Evolutionary conservation across 2,797 vertebrate species (phyloP), one percentile per base, ranked within the genome.

Genomic region (Chrysolophus pictus): DNA sequence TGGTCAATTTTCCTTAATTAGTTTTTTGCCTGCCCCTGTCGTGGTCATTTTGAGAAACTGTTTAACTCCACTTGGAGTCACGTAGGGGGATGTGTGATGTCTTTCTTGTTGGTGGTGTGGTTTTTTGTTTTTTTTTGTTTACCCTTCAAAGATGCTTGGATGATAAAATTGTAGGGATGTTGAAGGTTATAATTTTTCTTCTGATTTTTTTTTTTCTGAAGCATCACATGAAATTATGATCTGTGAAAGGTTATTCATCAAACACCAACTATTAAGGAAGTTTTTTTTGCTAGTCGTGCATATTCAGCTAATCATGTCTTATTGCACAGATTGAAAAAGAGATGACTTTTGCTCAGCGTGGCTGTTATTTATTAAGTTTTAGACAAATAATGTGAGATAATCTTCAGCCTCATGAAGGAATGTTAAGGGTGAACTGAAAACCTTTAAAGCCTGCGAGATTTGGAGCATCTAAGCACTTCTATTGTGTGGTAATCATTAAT

Each of bases 301-400:
- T 49, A 33, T 83, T 88, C 59, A 88, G 67, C 70, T 90, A 49
- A 95, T 96, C 79, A 41, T 91, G 88, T 93, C 84, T 77, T 90
- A 78, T 64, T 91, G 85, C 94, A 76, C 75, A 88, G 87, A 83
- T 95, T 95, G 84, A 88, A 91, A 88, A 71, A 83, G 67, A 81
- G 79, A 31, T 82, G 94, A 92, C 67, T 91, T 92, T 65, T 88
- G 65, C 72, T 90, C 72, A 84, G 39, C 44, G 70, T 88, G 71
- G 84, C 88, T 63, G 88, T 86, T 41, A 14, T 64, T 16, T 87
- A 35, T 72, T 72, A 62, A 28, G 78, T 88, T 91, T 71, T 73
- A 84, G 64, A 86, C 37, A 35, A 73, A 53, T 78, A 60, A 26
- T 63, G 92, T 60, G 24, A 39, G 41, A 71, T 51, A 82, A 84